A percentile compares a stretch with the other conserved stretches of the same genome.
These are phyloP conservation scores for Timandra comae DNA, from an alignment of 2,888 invertebrate genomes.

Conservation along the genomic window DNA sequence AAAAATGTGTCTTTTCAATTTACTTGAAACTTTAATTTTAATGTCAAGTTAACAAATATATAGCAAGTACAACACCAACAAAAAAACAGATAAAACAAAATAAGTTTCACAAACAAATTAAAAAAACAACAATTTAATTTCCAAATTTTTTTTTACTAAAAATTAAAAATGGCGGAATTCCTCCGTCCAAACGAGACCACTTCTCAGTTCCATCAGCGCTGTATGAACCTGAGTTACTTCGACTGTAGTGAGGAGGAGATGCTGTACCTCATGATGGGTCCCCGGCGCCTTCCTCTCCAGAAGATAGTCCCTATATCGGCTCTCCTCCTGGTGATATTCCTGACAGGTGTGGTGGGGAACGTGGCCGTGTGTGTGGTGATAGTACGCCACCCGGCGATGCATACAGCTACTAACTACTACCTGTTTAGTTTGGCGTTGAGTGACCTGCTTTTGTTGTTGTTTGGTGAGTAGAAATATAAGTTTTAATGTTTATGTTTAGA, in stretches of 20 bases:
- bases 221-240: constrained; percentile 60
- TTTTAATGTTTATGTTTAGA: too few relatives aligned
- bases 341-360: constrained; percentile 91
- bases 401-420: constrained; percentile 94
- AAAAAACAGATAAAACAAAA: too few relatives aligned
- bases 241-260: constrained; percentile 79
- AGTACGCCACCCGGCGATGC: constrained; percentile 86
- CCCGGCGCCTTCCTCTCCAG: constrained; percentile 75
- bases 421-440: constrained; percentile 92
- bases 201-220: constrained; percentile 46
- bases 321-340: constrained; percentile 85
- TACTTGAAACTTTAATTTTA: too few relatives aligned
- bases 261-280: constrained; percentile 77
- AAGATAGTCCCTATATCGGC: constrained; percentile 79
- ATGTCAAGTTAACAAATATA: too few relatives aligned
- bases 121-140: too few relatives aligned
- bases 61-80: too few relatives aligned
- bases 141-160: too few relatives aligned
- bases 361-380: constrained; percentile 91
- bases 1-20: too few relatives aligned
- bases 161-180: constrained; percentile 39
- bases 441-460: constrained; percentile 86
- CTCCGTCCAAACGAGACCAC: constrained; percentile 46
- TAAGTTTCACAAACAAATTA: too few relatives aligned
- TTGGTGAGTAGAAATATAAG: constrained; percentile 89